These are phyloP conservation scores for Synanthedon myopaeformis DNA, from an alignment of 2,888 invertebrate genomes.

Conservation along the genomic window DNA sequence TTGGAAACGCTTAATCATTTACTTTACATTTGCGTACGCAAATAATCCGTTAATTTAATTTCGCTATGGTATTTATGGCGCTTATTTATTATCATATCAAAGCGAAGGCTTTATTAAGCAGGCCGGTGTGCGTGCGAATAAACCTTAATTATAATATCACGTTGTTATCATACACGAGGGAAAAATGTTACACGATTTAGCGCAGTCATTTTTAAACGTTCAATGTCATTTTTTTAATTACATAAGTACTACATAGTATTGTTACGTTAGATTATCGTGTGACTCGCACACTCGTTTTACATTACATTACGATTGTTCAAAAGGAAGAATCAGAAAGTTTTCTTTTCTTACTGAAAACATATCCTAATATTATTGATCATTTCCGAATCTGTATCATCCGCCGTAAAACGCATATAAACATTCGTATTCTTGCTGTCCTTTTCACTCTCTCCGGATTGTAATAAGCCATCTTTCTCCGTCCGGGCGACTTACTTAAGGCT, in stretches of 20 bases:
- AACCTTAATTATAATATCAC: slow-evolving; percentile 54
- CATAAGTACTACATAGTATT: not conserved
- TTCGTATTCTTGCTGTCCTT: slow-evolving; percentile 35
- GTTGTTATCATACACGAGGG: slow-evolving; percentile 43
- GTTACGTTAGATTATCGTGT: not conserved
- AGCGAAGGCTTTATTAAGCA: slow-evolving; percentile 55
- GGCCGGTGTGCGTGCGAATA: slow-evolving; percentile 52
- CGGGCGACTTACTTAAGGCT: slow-evolving; percentile 15
- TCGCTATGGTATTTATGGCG: slow-evolving; percentile 58
- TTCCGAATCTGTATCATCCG: slow-evolving; percentile 38
- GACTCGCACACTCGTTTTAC: not conserved
- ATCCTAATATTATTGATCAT: slow-evolving; percentile 37
- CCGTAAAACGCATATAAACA: slow-evolving; percentile 39
- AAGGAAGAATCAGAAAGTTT: slow-evolving; percentile 8
- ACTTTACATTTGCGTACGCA: slow-evolving; percentile 64
- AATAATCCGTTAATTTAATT: slow-evolving; percentile 66
- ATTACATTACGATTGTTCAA: not conserved
- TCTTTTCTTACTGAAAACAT: slow-evolving; percentile 8
- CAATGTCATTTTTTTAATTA: not conserved
- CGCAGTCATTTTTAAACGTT: slow-evolving; percentile 21
- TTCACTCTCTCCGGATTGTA: slow-evolving; percentile 11
- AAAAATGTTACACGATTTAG: slow-evolving; percentile 41
- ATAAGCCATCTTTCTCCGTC: slow-evolving; percentile 10
- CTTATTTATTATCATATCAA: slow-evolving; percentile 66
- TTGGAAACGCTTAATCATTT: slow-evolving; percentile 66